Evolutionary conservation across 64 coral and sea anemone genomes (phyloP).

Genomic region (Montipora foliosa): DNA sequence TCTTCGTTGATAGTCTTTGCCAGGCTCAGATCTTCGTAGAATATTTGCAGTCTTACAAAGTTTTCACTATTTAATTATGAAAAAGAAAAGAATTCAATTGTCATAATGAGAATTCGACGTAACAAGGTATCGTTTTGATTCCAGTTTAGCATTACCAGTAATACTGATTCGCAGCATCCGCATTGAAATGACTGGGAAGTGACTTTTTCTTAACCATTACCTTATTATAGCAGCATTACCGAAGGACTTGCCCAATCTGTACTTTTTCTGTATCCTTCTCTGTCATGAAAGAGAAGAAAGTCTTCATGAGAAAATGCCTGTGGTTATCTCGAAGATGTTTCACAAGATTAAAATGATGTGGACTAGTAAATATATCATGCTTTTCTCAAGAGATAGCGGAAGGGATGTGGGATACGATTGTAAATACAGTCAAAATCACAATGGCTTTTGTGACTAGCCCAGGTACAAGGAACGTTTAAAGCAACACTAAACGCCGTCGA

Average conservation of each 20-base stretch:
- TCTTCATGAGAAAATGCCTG: too few relatives aligned
- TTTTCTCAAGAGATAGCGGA: too few relatives aligned
- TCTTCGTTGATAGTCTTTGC: conserved; percentile 55
- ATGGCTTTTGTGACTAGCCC: too few relatives aligned
- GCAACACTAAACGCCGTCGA: too few relatives aligned
- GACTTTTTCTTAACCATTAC: not conserved
- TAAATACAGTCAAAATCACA: too few relatives aligned
- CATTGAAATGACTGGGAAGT: not conserved
- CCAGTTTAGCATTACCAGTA: not conserved
- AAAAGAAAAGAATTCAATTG: not conserved
- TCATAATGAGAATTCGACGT: too few relatives aligned
- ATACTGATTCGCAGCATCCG: not conserved
- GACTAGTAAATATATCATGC: too few relatives aligned
- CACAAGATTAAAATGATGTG: too few relatives aligned
- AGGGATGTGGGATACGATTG: too few relatives aligned
- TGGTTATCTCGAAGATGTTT: too few relatives aligned
- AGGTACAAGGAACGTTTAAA: too few relatives aligned
- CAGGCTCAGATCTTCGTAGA: conserved; percentile 51
- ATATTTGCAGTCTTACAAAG: conserved; percentile 63
- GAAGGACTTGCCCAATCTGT: not conserved
- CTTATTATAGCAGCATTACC: not conserved
- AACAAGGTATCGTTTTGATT: too few relatives aligned
- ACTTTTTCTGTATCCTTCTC: not conserved
- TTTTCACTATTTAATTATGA: conserved; percentile 33
- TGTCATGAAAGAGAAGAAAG: not conserved